Evolutionary conservation across 2,113 vertebrate genomes (phyloP).

Genomic region (Pygoscelis antarcticus): DNA sequence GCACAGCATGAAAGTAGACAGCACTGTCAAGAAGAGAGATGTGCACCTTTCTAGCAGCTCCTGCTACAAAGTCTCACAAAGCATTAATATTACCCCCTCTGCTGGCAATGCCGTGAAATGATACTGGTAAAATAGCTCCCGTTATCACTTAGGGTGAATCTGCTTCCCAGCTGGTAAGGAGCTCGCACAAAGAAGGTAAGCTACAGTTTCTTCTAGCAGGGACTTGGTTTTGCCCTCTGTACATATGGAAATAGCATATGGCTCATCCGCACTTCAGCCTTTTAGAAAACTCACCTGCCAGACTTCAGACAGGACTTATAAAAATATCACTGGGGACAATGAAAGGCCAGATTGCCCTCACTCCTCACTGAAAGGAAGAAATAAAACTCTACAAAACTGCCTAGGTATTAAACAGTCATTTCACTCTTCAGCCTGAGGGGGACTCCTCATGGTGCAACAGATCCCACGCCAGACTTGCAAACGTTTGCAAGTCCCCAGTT

Average conservation of each 20-base stretch:
- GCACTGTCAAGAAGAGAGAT: too few relatives aligned
- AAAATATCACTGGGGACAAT: not conserved
- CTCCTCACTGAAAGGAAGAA: not conserved
- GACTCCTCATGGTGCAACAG: not conserved
- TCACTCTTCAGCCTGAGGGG: not conserved
- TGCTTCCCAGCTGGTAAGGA: not conserved
- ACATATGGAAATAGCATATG: fast-evolving
- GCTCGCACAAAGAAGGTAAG: not conserved
- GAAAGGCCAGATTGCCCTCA: not conserved
- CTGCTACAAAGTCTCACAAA: not conserved
- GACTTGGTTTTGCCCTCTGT: not conserved
- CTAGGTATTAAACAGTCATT: not conserved
- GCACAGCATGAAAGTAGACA: not conserved
- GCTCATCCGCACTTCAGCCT: not conserved
- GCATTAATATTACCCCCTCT: not conserved
- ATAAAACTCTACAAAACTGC: not conserved
- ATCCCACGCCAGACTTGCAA: not conserved
- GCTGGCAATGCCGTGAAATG: not conserved
- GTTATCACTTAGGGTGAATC: fast-evolving
- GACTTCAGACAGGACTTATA: not conserved
- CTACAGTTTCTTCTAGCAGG: not conserved
- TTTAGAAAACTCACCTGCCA: not conserved
- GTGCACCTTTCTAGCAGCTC: not conserved
- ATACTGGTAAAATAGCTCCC: not conserved
- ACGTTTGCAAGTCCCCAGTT: not conserved